phyloP scores from a whole-genome alignment of 30 jellyfish, hydroid and myxozoan species.

The Catostylus mosaicus region DNA sequence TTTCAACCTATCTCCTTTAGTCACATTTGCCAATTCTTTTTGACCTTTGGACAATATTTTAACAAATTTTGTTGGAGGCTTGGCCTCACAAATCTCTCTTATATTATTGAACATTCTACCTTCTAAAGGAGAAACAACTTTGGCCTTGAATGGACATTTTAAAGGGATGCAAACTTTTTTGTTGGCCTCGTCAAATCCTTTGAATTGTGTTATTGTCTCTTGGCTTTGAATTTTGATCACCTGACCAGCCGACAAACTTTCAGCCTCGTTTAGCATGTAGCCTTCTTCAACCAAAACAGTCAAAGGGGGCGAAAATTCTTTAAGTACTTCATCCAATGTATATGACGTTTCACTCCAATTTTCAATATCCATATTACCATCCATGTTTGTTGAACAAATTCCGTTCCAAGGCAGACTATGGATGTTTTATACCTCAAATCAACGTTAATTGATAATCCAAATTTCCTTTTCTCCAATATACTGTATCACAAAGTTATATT shows the following conservation, averaged over 20 bases:
- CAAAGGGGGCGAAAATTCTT: slow-evolving; percentile 36
- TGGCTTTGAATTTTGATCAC: slow-evolving; percentile 72
- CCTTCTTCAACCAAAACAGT: slow-evolving; percentile 65
- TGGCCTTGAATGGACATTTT: slow-evolving; percentile 73
- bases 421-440: not conserved
- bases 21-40: slow-evolving; percentile 26
- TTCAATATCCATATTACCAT: not conserved
- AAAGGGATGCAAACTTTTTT: slow-evolving; percentile 63
- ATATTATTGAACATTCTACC: slow-evolving; percentile 46
- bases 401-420: not conserved
- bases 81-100: slow-evolving; percentile 57
- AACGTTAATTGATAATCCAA: no score
- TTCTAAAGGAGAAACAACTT: slow-evolving; percentile 51
- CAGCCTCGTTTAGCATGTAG: slow-evolving; percentile 57
- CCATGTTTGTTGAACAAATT: slow-evolving; percentile 2
- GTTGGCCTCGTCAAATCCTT: slow-evolving; percentile 75
- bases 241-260: slow-evolving; percentile 72
- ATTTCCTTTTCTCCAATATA: no score
- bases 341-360: slow-evolving; percentile 49
- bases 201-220: slow-evolving; percentile 65
- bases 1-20: slow-evolving; percentile 85
- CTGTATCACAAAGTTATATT: no score
- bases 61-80: slow-evolving; percentile 81
- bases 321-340: slow-evolving; percentile 40
- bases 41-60: slow-evolving; percentile 59